Evolutionary conservation across 2,888 invertebrate genomes (phyloP).

Genomic region (Heterodera filipjevi): DNA sequence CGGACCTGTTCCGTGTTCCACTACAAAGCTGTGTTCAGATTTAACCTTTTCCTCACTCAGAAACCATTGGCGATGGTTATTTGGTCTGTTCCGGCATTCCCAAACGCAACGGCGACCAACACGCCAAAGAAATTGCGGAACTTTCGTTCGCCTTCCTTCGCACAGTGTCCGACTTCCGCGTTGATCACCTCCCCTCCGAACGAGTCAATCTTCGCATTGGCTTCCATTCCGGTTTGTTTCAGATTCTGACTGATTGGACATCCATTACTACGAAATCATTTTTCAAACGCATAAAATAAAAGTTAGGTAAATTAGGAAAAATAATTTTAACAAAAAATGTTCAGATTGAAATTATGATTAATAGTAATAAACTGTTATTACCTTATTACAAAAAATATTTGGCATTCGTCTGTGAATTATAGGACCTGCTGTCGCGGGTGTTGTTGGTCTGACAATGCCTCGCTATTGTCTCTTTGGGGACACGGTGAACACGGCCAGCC

Average conservation of each 20-base stretch:
- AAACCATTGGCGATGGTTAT: constrained; percentile 45
- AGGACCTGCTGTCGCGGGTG: constrained; percentile 43
- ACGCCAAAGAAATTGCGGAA: constrained; percentile 52
- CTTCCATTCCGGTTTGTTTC: constrained; percentile 52
- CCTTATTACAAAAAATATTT: no score
- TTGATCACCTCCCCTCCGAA: constrained; percentile 55
- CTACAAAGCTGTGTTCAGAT: background rate
- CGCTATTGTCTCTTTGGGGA: constrained; percentile 54
- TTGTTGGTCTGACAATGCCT: constrained; percentile 59
- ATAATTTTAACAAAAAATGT: no score
- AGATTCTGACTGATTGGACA: constrained; percentile 40
- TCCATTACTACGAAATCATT: no score
- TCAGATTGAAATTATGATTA: no score
- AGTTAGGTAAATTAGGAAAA: no score
- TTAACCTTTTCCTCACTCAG: constrained; percentile 15
- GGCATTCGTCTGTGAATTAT: no score
- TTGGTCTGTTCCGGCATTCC: constrained; percentile 39
- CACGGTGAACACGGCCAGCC: constrained; percentile 46
- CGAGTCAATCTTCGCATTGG: constrained; percentile 57
- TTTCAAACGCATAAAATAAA: no score
- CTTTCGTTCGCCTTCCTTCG: constrained; percentile 50
- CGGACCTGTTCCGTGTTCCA: no score
- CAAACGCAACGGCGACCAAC: constrained; percentile 54
- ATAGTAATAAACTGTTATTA: no score
- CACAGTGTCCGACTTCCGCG: constrained; percentile 48